Evolutionary conservation across 2,797 vertebrate species (phyloP).

Genomic region (Pseudopleuronectes americanus): DNA sequence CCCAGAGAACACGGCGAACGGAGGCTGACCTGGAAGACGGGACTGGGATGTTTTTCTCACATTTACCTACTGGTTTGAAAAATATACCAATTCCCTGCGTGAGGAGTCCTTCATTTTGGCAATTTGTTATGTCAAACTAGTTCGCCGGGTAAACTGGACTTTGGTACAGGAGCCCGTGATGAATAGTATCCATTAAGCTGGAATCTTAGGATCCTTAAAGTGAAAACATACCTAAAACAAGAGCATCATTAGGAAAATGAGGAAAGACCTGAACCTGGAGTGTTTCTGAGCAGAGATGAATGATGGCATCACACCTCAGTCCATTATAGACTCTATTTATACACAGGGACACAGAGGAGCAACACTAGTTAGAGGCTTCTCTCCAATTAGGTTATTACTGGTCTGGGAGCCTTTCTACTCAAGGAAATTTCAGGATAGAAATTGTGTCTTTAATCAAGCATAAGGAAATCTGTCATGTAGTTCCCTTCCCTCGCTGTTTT

Average conservation of each 20-base stretch:
- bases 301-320: constrained; percentile 85
- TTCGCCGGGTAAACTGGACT: constrained; percentile 80
- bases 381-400: constrained; percentile 87
- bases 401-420: constrained; percentile 81
- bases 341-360: constrained; percentile 84
- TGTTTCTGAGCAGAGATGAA: constrained; percentile 87
- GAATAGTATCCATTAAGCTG: constrained; percentile 85
- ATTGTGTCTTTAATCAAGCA: constrained; percentile 76
- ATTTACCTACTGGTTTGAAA: constrained; percentile 76
- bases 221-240: constrained; percentile 88
- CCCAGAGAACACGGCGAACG: constrained; percentile 30
- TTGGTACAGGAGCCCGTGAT: constrained; percentile 81
- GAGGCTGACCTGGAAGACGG: constrained; percentile 40
- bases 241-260: constrained; percentile 90
- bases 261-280: constrained; percentile 85
- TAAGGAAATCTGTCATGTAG: constrained; percentile 58
- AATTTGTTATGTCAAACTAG: constrained; percentile 84
- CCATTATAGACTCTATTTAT: constrained; percentile 89
- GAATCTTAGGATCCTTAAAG: constrained; percentile 85
- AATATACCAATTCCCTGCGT: constrained; percentile 77
- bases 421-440: constrained; percentile 73
- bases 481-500: constrained; percentile 13
- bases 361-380: constrained; percentile 82
- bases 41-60: constrained; percentile 27
- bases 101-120: constrained; percentile 79